Conservation (phyloP, 2,797 vertebrate genomes). For the Enteromius thamalakanensis region DNA sequence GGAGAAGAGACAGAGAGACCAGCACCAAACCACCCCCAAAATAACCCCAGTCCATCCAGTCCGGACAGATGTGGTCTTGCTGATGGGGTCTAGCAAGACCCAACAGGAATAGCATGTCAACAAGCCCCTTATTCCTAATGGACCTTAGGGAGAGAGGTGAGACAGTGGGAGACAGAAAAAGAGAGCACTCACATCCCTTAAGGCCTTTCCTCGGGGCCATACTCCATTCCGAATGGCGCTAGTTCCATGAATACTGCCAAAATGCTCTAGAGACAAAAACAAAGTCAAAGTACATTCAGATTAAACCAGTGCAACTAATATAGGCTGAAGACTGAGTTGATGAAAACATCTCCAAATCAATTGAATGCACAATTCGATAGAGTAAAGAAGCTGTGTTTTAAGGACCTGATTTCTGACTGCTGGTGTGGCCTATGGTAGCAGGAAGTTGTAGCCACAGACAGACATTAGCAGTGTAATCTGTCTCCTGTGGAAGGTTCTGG, state of each 20-base stretch:
- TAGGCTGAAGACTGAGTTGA: neutral
- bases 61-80: constrained; percentile 66
- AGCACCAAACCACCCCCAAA: constrained; percentile 87
- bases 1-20: constrained; percentile 78
- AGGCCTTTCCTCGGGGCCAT: constrained; percentile 1
- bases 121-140: constrained; percentile 81
- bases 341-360: neutral
- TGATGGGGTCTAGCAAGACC: constrained; percentile 68
- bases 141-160: constrained; percentile 71
- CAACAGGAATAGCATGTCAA: constrained; percentile 86
- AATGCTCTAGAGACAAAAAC: neutral
- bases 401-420: neutral
- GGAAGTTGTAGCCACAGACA: constrained; percentile 56
- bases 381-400: neutral
- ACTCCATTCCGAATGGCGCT: neutral
- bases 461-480: constrained; percentile 60
- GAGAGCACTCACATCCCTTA: constrained; percentile 28
- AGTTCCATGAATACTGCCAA: neutral
- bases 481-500: constrained; percentile 58
- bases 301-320: neutral
- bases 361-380: neutral
- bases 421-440: constrained; percentile 56
- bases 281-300: neutral
- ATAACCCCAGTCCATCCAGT: constrained; percentile 78
- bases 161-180: constrained; percentile 62